phyloP scores from a whole-genome alignment of 2,797 vertebrate species.

The Sitta carolinensis region DNA sequence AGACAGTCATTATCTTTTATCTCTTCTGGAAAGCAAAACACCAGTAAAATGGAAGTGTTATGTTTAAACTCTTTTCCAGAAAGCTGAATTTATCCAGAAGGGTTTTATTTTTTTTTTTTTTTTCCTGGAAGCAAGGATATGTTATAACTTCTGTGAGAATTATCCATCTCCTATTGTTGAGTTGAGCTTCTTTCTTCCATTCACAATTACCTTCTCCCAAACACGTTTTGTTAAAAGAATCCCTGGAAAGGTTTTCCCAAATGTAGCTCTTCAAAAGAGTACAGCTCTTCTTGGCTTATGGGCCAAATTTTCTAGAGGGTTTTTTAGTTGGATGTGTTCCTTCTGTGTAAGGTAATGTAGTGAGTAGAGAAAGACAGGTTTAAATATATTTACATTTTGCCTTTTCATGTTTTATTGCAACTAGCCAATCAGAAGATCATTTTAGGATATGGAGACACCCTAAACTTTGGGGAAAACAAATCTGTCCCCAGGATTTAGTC shows the following conservation, averaged over 20 bases:
- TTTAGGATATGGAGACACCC: not conserved
- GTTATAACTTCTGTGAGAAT: not conserved
- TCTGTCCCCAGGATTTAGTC: not conserved
- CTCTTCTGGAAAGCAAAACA: slow-evolving; percentile 45
- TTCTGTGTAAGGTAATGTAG: not conserved
- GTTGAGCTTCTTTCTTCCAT: not conserved
- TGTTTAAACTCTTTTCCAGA: slow-evolving; percentile 50
- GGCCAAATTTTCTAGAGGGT: not conserved
- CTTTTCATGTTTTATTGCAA: not conserved
- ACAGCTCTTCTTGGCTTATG: not conserved
- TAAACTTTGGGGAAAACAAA: not conserved
- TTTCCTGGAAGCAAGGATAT: not conserved
- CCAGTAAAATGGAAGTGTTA: slow-evolving; percentile 40
- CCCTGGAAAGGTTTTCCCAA: not conserved
- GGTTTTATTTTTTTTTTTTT: not conserved
- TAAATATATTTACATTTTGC: not conserved
- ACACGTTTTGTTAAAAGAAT: not conserved
- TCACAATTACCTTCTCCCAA: not conserved
- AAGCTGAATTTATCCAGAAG: slow-evolving; percentile 30
- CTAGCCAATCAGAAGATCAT: not conserved
- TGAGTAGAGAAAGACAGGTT: not conserved
- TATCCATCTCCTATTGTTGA: slow-evolving; percentile 2
- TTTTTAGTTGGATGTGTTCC: not conserved
- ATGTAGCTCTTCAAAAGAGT: not conserved
- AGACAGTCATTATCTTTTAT: slow-evolving; percentile 40